These are phyloP conservation scores for Drosophila prosaltans DNA, from an alignment of 1,140 invertebrate genomes.

Conservation along the genomic window DNA sequence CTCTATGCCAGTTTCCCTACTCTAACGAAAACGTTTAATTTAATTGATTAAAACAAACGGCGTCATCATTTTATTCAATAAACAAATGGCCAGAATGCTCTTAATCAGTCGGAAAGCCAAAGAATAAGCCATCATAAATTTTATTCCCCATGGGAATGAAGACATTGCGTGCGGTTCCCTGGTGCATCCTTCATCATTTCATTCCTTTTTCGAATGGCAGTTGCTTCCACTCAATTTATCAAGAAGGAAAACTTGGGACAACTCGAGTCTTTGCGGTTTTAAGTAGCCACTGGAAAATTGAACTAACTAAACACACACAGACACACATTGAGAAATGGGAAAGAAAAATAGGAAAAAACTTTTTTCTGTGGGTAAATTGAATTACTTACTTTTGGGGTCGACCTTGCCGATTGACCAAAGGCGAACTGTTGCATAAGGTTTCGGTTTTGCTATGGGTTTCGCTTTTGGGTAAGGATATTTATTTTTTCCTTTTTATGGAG, in stretches of 20 bases:
- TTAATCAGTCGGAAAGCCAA: slow-evolving; percentile 18
- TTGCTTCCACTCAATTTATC: slow-evolving; percentile 64
- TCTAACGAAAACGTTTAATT: slow-evolving; percentile 50
- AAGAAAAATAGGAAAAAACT: slow-evolving; percentile 10
- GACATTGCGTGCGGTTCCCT: slow-evolving; percentile 27
- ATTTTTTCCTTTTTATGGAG: slow-evolving; percentile 11
- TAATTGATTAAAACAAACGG: slow-evolving; percentile 62
- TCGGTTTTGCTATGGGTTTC: not conserved
- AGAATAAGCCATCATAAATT: slow-evolving; percentile 55
- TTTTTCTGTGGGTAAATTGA: slow-evolving; percentile 58
- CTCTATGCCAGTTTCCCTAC: slow-evolving; percentile 6
- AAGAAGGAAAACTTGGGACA: slow-evolving; percentile 27
- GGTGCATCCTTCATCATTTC: slow-evolving; percentile 48
- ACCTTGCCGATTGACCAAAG: slow-evolving; percentile 1
- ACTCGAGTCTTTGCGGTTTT: slow-evolving; percentile 54
- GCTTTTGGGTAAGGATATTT: not conserved
- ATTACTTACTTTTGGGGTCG: slow-evolving; percentile 25
- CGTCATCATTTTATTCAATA: slow-evolving; percentile 39
- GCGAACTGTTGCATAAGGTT: not conserved
- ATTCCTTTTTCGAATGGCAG: slow-evolving; percentile 33
- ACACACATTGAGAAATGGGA: not conserved
- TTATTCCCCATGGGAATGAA: slow-evolving; percentile 8
- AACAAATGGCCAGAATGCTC: slow-evolving; percentile 51
- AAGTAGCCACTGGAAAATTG: slow-evolving; percentile 50
- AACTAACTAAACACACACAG: not conserved